Evolutionary conservation across 1,140 invertebrate genomes (phyloP).

Genomic region (Coboldia fuscipes): DNA sequence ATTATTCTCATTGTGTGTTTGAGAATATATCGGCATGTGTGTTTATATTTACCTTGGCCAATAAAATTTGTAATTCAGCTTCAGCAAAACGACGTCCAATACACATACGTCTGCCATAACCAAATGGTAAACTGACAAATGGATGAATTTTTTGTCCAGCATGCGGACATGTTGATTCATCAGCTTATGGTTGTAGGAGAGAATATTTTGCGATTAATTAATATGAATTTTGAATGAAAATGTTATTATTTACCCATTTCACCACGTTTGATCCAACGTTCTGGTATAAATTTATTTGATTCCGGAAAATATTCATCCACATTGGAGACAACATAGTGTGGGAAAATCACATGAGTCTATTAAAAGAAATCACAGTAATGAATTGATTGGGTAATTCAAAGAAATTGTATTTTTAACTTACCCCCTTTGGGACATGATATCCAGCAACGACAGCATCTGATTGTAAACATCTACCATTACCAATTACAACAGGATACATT

Average conservation of each 20-base stretch:
- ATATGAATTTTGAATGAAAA: background rate
- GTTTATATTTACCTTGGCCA: slow-evolving; percentile 28
- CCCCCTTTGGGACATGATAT: slow-evolving; percentile 71
- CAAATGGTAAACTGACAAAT: slow-evolving; percentile 61
- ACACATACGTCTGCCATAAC: slow-evolving; percentile 62
- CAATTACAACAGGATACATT: slow-evolving; percentile 72
- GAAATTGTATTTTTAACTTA: slow-evolving; percentile 23
- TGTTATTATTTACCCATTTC: slow-evolving; percentile 3
- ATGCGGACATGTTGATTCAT: slow-evolving; percentile 11
- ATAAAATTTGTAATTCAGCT: slow-evolving; percentile 48
- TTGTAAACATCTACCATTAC: slow-evolving; percentile 60
- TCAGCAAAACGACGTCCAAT: slow-evolving; percentile 62
- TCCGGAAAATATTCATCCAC: slow-evolving; percentile 44
- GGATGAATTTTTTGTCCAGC: slow-evolving; percentile 31
- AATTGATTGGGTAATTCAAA: background rate
- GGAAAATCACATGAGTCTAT: slow-evolving; percentile 62
- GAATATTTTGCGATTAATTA: background rate
- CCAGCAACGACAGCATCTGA: slow-evolving; percentile 57
- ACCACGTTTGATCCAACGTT: slow-evolving; percentile 43
- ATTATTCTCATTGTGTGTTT: too few relatives aligned
- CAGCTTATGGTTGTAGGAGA: background rate
- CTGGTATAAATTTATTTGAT: slow-evolving; percentile 43
- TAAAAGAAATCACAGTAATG: slow-evolving; percentile 7
- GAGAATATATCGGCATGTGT: too few relatives aligned
- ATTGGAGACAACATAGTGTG: slow-evolving; percentile 60